These are phyloP conservation scores for Eumeta japonica DNA, from an alignment of 1,140 invertebrate genomes.

Conservation along the genomic window DNA sequence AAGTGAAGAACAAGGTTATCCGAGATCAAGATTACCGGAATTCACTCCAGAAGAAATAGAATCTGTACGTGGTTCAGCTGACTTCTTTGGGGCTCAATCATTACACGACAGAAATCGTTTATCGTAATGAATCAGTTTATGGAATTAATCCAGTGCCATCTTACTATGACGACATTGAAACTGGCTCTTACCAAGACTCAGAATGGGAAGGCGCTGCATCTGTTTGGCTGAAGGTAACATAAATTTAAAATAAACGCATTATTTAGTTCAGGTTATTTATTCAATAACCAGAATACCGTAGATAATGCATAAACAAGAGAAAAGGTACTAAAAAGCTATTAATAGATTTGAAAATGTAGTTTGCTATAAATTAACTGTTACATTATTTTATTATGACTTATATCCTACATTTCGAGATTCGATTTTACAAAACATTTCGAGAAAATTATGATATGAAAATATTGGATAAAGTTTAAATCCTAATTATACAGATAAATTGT, in stretches of 20 bases:
- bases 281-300: background rate
- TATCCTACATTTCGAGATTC: background rate
- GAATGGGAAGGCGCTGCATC: background rate
- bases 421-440: background rate
- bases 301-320: background rate
- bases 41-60: constrained; percentile 49
- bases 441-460: background rate
- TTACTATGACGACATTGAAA: background rate
- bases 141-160: background rate
- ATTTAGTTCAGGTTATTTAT: background rate
- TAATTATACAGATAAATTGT: background rate
- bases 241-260: background rate
- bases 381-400: background rate
- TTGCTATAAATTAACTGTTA: background rate
- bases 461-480: background rate
- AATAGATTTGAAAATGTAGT: constrained; percentile 1
- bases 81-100: constrained; percentile 35
- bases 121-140: constrained; percentile 9
- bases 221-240: background rate
- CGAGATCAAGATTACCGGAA: constrained; percentile 24
- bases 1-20: constrained; percentile 30
- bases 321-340: background rate
- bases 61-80: constrained; percentile 44
- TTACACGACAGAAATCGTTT: constrained; percentile 24
- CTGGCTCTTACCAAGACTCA: background rate